Evolutionary conservation across 2,797 vertebrate species (phyloP).

Genomic region (Protosalanx chinensis): DNA sequence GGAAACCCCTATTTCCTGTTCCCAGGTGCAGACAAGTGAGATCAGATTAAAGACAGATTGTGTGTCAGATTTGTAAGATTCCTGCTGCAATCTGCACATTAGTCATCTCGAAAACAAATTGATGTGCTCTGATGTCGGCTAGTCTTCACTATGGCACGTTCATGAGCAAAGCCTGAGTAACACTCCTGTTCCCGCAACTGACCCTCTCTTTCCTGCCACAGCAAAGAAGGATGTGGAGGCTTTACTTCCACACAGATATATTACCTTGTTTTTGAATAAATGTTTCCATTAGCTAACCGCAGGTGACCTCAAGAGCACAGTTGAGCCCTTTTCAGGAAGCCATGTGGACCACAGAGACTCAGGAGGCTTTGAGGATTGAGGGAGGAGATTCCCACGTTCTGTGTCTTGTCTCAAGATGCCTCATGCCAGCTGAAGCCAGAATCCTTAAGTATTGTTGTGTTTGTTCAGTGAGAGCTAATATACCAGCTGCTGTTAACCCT

Average conservation of each 20-base stretch:
- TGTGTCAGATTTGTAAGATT: slow-evolving; percentile 25
- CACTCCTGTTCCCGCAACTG: slow-evolving; percentile 59
- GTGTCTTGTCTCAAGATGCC: background rate
- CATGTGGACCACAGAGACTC: slow-evolving; percentile 35
- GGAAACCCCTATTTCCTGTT: slow-evolving; percentile 22
- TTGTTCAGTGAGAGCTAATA: background rate
- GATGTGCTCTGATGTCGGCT: slow-evolving; percentile 41
- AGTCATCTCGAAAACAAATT: slow-evolving; percentile 61
- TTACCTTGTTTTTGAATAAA: slow-evolving; percentile 58
- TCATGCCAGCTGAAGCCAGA: background rate
- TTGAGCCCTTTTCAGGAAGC: slow-evolving; percentile 43
- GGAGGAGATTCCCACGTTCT: background rate
- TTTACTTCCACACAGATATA: slow-evolving; percentile 59
- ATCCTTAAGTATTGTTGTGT: background rate
- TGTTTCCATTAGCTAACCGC: slow-evolving; percentile 56
- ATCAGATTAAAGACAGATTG: slow-evolving; percentile 51
- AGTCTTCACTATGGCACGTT: slow-evolving; percentile 16
- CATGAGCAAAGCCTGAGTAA: slow-evolving; percentile 68
- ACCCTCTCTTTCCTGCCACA: slow-evolving; percentile 58
- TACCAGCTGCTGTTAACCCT: background rate
- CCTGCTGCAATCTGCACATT: slow-evolving; percentile 49
- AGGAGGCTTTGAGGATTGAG: slow-evolving; percentile 35
- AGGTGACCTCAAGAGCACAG: slow-evolving; percentile 50
- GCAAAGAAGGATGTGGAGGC: slow-evolving; percentile 55
- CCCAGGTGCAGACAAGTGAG: slow-evolving; percentile 31